These are phyloP conservation scores for Aelia acuminata DNA, from an alignment of 2,888 invertebrate genomes.

Conservation along the genomic window DNA sequence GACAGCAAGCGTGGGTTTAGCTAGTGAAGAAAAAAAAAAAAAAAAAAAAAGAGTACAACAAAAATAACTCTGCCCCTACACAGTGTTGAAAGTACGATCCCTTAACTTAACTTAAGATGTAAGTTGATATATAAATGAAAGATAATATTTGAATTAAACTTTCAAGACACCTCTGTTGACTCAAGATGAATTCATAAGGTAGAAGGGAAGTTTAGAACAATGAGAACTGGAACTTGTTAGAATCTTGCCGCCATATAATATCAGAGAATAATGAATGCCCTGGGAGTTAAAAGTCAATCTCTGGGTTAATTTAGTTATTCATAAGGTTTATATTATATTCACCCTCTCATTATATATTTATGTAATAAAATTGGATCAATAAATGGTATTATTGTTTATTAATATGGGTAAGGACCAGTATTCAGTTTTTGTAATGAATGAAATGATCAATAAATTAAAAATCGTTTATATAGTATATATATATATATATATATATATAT, in stretches of 20 bases:
- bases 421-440: too few relatives aligned
- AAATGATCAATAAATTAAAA: too few relatives aligned
- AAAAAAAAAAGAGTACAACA: too few relatives aligned
- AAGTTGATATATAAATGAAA: conserved; percentile 12
- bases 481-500: too few relatives aligned
- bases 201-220: conserved; percentile 9
- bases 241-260: background rate
- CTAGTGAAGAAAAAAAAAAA: too few relatives aligned
- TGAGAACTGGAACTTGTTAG: background rate
- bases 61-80: background rate
- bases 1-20: too few relatives aligned
- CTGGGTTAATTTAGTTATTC: background rate
- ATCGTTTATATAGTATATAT: too few relatives aligned
- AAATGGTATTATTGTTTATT: too few relatives aligned
- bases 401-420: too few relatives aligned
- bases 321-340: background rate
- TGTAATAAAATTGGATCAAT: background rate
- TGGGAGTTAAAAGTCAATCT: background rate
- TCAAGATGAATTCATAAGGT: conserved; percentile 31
- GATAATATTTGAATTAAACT: conserved; percentile 36
- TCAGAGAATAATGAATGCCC: background rate
- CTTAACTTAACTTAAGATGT: background rate
- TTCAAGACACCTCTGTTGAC: conserved; percentile 6
- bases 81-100: background rate
- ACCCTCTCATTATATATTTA: background rate